These are phyloP conservation scores for Pterostichus niger DNA, from an alignment of 2,888 invertebrate species.

Conservation along the genomic window DNA sequence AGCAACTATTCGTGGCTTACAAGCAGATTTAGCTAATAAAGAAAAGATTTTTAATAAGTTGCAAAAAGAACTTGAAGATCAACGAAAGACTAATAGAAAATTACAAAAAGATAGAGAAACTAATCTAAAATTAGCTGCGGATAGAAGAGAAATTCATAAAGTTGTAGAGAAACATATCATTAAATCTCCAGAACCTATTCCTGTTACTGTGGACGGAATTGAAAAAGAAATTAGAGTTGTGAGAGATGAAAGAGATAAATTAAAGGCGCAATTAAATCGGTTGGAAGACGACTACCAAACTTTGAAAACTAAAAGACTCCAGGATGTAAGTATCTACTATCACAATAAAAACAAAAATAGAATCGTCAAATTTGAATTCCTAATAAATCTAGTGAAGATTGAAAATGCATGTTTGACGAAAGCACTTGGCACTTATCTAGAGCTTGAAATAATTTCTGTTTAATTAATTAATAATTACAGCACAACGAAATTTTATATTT, in stretches of 20 bases:
- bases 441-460: too few relatives aligned
- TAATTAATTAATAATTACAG: too few relatives aligned
- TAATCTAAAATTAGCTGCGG: slow-evolving; percentile 76
- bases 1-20: slow-evolving; percentile 89
- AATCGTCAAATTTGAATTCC: too few relatives aligned
- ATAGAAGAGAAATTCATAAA: slow-evolving; percentile 71
- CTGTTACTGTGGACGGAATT: slow-evolving; percentile 74
- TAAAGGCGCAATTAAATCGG: slow-evolving; percentile 79
- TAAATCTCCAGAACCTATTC: slow-evolving; percentile 69
- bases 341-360: too few relatives aligned
- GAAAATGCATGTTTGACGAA: too few relatives aligned
- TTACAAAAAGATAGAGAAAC: slow-evolving; percentile 89
- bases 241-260: slow-evolving; percentile 81
- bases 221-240: slow-evolving; percentile 78
- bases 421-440: too few relatives aligned
- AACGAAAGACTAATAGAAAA: slow-evolving; percentile 86
- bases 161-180: slow-evolving; percentile 68
- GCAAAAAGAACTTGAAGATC: slow-evolving; percentile 87
- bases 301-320: slow-evolving; percentile 87
- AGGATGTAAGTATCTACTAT: slow-evolving; percentile 84
- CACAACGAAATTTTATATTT: too few relatives aligned
- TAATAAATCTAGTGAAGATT: too few relatives aligned
- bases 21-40: slow-evolving; percentile 86
- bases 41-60: slow-evolving; percentile 86
- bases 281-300: slow-evolving; percentile 87